phyloP scores from a whole-genome alignment of 2,888 invertebrate genomes.

The Vanessa cardui region DNA sequence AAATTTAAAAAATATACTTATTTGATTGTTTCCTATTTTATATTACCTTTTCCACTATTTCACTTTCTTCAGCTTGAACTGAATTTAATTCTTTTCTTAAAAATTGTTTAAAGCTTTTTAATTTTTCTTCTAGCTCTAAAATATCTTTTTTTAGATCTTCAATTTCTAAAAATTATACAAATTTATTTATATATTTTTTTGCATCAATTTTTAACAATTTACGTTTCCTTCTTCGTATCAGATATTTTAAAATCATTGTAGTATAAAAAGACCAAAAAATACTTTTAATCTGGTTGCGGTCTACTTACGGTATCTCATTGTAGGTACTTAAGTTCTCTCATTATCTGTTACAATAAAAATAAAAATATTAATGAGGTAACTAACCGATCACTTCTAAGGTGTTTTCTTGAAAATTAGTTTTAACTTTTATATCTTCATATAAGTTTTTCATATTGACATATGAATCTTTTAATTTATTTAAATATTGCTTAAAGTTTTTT shows the following conservation, averaged over 20 bases:
- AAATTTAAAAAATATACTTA: background rate
- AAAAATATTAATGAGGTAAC: slow-evolving; percentile 30
- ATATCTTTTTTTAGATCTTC: slow-evolving; percentile 63
- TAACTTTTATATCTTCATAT: slow-evolving; percentile 61
- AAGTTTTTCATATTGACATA: slow-evolving; percentile 54
- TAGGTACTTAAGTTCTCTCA: background rate
- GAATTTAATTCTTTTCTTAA: slow-evolving; percentile 51
- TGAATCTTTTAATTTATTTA: slow-evolving; percentile 49
- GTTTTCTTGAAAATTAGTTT: slow-evolving; percentile 47
- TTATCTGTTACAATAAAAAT: background rate
- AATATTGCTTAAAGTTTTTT: slow-evolving; percentile 48
- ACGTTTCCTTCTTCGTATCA: no score
- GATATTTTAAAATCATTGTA: no score
- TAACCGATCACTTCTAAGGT: slow-evolving; percentile 54
- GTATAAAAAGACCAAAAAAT: no score
- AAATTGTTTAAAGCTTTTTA: slow-evolving; percentile 55
- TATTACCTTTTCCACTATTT: slow-evolving; percentile 52
- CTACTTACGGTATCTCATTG: no score
- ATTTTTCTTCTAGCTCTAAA: slow-evolving; percentile 59
- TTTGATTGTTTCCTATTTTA: background rate
- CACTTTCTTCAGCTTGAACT: slow-evolving; percentile 50
- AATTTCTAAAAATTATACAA: slow-evolving; percentile 56
- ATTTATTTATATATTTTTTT: no score
- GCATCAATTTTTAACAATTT: no score
- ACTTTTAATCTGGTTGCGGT: no score